phyloP scores from a whole-genome alignment of 2,113 vertebrate species.

The Rhea americana region DNA sequence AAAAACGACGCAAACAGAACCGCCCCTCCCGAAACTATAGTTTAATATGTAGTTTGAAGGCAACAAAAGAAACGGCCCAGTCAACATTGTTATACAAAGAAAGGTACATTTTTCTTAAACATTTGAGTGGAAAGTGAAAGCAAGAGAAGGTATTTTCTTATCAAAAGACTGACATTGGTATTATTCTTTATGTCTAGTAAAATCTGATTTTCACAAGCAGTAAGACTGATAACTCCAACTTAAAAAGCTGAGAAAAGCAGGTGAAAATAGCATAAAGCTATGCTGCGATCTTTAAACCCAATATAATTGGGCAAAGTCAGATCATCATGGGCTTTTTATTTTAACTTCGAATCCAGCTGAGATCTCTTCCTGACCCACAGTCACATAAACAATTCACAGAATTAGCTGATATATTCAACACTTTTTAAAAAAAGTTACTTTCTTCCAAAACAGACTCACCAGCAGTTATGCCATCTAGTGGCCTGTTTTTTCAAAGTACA shows the following conservation, averaged over 20 bases:
- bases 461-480: conserved; percentile 48
- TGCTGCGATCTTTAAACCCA: conserved; percentile 10
- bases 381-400: conserved; percentile 54
- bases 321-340: background rate
- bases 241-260: background rate
- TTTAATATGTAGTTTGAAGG: conserved; percentile 27
- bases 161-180: background rate
- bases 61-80: background rate
- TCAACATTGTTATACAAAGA: background rate
- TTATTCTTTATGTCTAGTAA: background rate
- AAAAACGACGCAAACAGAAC: background rate
- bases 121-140: background rate
- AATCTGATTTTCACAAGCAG: background rate
- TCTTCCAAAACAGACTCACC: background rate
- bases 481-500: background rate
- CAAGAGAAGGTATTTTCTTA: background rate
- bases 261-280: background rate
- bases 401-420: background rate
- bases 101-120: background rate
- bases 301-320: conserved; percentile 40
- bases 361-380: conserved; percentile 19
- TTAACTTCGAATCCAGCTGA: conserved; percentile 12
- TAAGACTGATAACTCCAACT: background rate
- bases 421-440: background rate
- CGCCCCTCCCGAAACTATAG: background rate